phyloP scores from a whole-genome alignment of 2,797 vertebrate species.

The Hirundo rustica region DNA sequence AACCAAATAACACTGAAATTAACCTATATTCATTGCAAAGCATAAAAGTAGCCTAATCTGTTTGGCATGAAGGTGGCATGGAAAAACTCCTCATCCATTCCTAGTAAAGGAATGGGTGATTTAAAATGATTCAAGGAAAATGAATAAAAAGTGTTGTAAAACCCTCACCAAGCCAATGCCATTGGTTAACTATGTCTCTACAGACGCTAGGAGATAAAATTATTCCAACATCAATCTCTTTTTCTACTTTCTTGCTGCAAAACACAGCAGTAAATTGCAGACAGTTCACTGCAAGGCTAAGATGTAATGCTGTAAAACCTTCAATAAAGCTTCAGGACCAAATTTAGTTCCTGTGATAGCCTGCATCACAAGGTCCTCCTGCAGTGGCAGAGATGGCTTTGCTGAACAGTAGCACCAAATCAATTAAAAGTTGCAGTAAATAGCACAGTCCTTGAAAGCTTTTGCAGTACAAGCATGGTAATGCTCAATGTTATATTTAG shows the following conservation, averaged over 20 bases:
- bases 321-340: conserved; percentile 22
- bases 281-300: conserved; percentile 10
- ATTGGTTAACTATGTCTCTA: background rate
- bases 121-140: too few species aligned
- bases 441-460: conserved; percentile 1
- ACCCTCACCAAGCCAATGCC: background rate
- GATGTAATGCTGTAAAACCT: conserved; percentile 39
- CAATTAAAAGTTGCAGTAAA: conserved; percentile 50
- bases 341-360: conserved; percentile 3
- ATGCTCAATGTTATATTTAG: background rate
- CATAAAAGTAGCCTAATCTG: background rate
- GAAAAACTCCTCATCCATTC: background rate
- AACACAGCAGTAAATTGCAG: conserved; percentile 52
- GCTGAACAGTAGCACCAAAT: conserved; percentile 3
- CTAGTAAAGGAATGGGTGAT: background rate
- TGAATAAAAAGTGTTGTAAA: conserved; percentile 6
- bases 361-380: background rate
- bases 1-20: background rate
- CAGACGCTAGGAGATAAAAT: background rate
- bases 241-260: conserved; percentile 22
- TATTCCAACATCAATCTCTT: conserved; percentile 44
- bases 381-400: conserved; percentile 13
- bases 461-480: background rate
- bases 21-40: background rate
- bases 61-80: background rate